Percentiles rank a stretch among this genome's conserved stretches.
Evolutionary conservation across 1,140 invertebrate genomes (phyloP).

Genomic region (Schlechtendalia chinensis): DNA sequence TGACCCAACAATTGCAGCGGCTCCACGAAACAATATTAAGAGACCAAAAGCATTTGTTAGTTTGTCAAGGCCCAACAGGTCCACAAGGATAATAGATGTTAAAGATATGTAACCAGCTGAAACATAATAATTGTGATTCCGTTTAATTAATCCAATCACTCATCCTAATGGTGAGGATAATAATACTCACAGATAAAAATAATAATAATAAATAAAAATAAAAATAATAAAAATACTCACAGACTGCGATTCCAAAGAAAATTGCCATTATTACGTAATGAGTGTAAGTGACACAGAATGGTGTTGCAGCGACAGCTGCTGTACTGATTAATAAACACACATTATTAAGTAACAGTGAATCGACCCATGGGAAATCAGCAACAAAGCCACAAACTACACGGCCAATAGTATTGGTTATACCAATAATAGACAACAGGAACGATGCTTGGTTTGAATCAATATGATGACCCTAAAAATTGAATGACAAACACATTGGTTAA

Average conservation of each 20-base stretch:
- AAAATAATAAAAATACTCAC: conserved; percentile 69
- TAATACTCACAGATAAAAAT: too few species aligned
- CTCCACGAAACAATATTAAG: conserved; percentile 89
- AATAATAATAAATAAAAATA: too few species aligned
- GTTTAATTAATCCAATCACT: neutral
- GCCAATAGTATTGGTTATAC: conserved; percentile 90
- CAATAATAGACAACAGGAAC: conserved; percentile 89
- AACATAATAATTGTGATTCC: conserved; percentile 55
- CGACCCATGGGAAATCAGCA: conserved; percentile 81
- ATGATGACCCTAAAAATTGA: conserved; percentile 61
- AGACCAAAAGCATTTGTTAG: conserved; percentile 96
- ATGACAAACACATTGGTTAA: conserved; percentile 36
- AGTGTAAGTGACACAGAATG: conserved; percentile 76
- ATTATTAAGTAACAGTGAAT: conserved; percentile 91
- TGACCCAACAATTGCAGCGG: conserved; percentile 82
- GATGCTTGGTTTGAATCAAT: conserved; percentile 75
- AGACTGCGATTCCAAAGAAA: conserved; percentile 92
- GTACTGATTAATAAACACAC: conserved; percentile 88
- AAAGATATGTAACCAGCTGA: conserved; percentile 94
- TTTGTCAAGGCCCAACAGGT: conserved; percentile 90
- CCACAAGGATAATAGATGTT: conserved; percentile 96
- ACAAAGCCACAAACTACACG: conserved; percentile 84
- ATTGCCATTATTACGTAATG: conserved; percentile 80
- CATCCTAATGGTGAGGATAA: neutral
- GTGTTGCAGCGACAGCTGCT: conserved; percentile 77